Evolutionary conservation across 2,797 vertebrate genomes (phyloP).

Genomic region (Syncerus caffer): DNA sequence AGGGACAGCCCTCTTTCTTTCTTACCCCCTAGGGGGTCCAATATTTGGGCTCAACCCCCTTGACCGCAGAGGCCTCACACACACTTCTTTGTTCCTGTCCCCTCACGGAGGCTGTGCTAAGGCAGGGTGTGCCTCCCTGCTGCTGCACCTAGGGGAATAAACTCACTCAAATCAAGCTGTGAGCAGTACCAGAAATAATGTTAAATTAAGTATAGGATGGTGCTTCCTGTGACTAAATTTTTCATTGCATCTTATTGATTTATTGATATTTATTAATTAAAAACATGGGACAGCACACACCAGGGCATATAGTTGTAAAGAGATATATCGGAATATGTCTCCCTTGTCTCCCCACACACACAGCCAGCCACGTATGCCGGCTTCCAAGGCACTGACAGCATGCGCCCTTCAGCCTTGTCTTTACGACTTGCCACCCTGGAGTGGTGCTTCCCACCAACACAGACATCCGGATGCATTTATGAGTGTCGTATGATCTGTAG

Average conservation of each 20-base stretch:
- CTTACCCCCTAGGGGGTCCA: not conserved
- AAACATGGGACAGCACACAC: slow-evolving; percentile 62
- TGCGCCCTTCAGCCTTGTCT: slow-evolving; percentile 75
- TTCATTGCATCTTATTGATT: slow-evolving; percentile 42
- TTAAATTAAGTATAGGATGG: slow-evolving; percentile 51
- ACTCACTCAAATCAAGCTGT: slow-evolving; percentile 49
- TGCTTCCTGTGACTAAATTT: slow-evolving; percentile 36
- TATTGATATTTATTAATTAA: slow-evolving; percentile 62
- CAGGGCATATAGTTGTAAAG: slow-evolving; percentile 77
- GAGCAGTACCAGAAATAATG: not conserved
- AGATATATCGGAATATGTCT: slow-evolving; percentile 67
- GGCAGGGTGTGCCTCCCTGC: not conserved
- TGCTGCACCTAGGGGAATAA: not conserved
- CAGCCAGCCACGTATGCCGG: not conserved
- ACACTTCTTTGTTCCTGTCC: not conserved
- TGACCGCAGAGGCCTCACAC: not conserved
- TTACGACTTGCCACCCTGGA: slow-evolving; percentile 77
- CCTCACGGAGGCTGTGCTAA: not conserved
- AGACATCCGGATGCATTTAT: slow-evolving; percentile 60
- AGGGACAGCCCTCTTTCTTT: not conserved
- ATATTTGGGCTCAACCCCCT: not conserved
- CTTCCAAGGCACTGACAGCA: slow-evolving; percentile 70
- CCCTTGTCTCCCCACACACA: not conserved
- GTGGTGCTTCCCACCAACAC: slow-evolving; percentile 76
- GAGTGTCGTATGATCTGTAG: slow-evolving; percentile 66